Evolutionary conservation across 2,113 vertebrate genomes (phyloP), one percentile per base, ranked within the genome.

Genomic region (Dermatemys mawii): DNA sequence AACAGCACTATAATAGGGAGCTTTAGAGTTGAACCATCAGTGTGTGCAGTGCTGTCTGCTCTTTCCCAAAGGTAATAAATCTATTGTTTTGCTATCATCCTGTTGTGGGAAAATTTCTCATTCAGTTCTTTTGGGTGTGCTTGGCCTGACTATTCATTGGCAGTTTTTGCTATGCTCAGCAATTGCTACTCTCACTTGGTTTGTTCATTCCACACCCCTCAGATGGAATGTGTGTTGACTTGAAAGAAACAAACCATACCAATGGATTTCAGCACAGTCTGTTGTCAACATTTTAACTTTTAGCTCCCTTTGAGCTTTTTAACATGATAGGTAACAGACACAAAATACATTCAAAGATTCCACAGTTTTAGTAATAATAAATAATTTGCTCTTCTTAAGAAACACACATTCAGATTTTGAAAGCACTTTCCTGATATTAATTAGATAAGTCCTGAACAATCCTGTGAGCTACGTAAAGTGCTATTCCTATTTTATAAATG

Each of bases 141-240:
- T 91, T 32, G 78, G 11, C 8, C 89, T 91, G 50, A 10, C 8
- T 49, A 53, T 11, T 4, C 90, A 3, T 79, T 88, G 48, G 2
- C 51, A 53, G 11, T 19, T 92, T 84, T 49, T 91, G 17, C 21
- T 90, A 24, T 38, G 4, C 24, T 89, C 48, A 92, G 29, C 14
- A 44, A 63, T 17, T 90, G 8, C 75, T 81, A n/a, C 4, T 49
- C 2, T 67, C 49, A 2, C 35, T 38, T 9, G 57, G 8, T 76
- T 95, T 90, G 80, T 95, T 93, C 85, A 32, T 26, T 75, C 41
- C 63, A 73, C 91, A 84, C 44, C 87, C 11, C 32, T 81, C 57
- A 46, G n/a, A 22, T 0, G 11, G 63, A 60, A 5, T 70, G 50
- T 41, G 7, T 93, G 10, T 48, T 88, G 81, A 12, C 27, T 92